Conservation (phyloP, 1,140 invertebrate genomes). For the Temnothorax curvispinosus region DNA sequence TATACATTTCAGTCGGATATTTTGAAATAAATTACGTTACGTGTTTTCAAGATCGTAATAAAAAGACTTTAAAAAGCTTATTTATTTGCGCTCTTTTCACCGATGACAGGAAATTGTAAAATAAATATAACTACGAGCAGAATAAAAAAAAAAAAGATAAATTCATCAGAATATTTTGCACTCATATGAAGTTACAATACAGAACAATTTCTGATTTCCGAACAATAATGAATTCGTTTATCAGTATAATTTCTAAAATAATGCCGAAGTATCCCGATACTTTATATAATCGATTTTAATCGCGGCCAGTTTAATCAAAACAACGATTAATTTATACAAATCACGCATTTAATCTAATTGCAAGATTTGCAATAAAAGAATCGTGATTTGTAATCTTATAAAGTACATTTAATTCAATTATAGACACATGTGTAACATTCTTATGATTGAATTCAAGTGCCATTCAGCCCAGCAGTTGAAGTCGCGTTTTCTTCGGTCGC, state of each 20-base stretch:
- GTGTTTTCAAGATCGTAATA: no score
- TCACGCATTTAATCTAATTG: not conserved
- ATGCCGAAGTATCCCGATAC: not conserved
- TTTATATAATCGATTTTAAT: slow-evolving; percentile 19
- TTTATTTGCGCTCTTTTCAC: not conserved
- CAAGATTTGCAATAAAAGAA: not conserved
- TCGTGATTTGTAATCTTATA: not conserved
- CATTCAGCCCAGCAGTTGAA: not conserved
- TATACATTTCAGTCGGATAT: not conserved
- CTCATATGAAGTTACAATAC: not conserved
- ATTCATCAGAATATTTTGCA: not conserved
- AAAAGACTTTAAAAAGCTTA: no score
- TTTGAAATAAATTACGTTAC: not conserved
- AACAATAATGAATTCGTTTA: not conserved
- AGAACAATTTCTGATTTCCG: not conserved
- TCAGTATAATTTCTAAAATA: not conserved
- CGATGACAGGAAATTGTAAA: not conserved
- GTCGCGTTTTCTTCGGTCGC: not conserved
- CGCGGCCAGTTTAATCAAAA: not conserved
- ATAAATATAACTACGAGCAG: not conserved
- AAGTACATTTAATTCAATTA: not conserved
- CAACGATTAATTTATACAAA: not conserved
- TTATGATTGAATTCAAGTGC: not conserved
- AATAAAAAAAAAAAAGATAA: not conserved
- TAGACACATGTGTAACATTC: no score